phyloP scores from a whole-genome alignment of 2,113 vertebrate species.

The Microtus pennsylvanicus region DNA sequence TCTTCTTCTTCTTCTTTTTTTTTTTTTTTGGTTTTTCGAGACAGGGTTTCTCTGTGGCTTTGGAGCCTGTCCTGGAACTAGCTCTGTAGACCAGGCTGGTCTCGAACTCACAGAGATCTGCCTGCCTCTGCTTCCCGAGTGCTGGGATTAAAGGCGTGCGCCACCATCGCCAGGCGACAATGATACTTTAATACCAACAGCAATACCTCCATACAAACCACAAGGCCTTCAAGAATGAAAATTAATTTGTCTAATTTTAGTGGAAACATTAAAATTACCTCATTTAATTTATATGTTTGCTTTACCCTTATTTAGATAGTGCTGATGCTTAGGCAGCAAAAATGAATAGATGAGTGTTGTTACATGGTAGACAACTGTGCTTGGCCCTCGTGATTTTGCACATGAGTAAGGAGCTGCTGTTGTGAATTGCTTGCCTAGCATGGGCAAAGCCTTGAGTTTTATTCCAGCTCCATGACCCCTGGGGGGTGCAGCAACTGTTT shows the following conservation, averaged over 20 bases:
- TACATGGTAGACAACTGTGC: not conserved
- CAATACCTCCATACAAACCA: not conserved
- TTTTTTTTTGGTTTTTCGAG: too few relatives aligned
- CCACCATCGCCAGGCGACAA: not conserved
- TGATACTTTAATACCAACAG: too few relatives aligned
- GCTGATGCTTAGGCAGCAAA: not conserved
- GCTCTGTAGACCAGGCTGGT: too few relatives aligned
- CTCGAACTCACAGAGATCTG: too few relatives aligned
- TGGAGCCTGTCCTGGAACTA: too few relatives aligned
- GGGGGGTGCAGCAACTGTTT: not conserved
- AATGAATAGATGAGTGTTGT: not conserved
- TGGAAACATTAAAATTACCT: not conserved
- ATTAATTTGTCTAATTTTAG: conserved; percentile 9
- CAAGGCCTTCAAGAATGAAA: not conserved
- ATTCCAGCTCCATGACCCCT: not conserved
- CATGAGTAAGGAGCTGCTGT: not conserved
- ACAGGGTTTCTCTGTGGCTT: too few relatives aligned
- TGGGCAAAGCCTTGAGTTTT: not conserved
- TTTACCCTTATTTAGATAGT: conserved; percentile 34
- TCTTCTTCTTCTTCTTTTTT: too few relatives aligned
- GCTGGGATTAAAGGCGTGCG: too few relatives aligned
- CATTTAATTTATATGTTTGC: not conserved
- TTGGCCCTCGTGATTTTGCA: not conserved
- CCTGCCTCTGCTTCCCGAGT: too few relatives aligned
- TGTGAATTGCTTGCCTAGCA: too few relatives aligned